Percentiles rank a stretch among this genome's conserved stretches.
phyloP scores from a whole-genome alignment of 2,888 invertebrate species.

The Deilephila porcellus region DNA sequence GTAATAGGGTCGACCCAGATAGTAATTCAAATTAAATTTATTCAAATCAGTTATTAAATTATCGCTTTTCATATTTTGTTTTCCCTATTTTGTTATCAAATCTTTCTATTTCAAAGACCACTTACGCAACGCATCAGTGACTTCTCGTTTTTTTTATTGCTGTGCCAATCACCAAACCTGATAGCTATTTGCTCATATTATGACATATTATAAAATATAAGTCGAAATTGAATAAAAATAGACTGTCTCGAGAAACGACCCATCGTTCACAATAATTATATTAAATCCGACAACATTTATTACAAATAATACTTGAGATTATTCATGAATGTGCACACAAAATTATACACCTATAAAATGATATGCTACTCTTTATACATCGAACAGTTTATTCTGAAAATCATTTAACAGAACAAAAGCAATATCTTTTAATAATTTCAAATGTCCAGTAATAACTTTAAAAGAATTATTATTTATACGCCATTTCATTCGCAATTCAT shows the following conservation, averaged over 20 bases:
- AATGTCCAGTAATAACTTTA: neutral
- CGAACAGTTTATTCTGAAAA: constrained; percentile 10
- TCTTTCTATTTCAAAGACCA: too few species aligned
- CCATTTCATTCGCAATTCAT: too few species aligned
- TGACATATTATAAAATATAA: neutral
- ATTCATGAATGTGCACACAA: constrained; percentile 41
- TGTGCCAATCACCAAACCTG: too few species aligned
- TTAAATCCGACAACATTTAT: constrained; percentile 45
- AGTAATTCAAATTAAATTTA: too few species aligned
- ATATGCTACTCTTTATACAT: constrained; percentile 10
- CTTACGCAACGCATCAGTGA: too few species aligned
- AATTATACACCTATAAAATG: neutral
- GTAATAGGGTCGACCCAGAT: too few species aligned
- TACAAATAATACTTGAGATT: constrained; percentile 38
- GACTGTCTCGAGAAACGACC: constrained; percentile 31
- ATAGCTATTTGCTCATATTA: too few species aligned
- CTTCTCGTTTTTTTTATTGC: too few species aligned
- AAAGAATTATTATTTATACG: too few species aligned
- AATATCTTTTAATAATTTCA: neutral
- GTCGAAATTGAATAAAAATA: neutral
- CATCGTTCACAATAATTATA: constrained; percentile 32
- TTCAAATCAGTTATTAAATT: too few species aligned
- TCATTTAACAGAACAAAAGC: neutral
- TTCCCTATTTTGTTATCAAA: too few species aligned
- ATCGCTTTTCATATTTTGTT: too few species aligned